Conservation (phyloP, 2,797 vertebrate species). For the Notamacropus eugenii region DNA sequence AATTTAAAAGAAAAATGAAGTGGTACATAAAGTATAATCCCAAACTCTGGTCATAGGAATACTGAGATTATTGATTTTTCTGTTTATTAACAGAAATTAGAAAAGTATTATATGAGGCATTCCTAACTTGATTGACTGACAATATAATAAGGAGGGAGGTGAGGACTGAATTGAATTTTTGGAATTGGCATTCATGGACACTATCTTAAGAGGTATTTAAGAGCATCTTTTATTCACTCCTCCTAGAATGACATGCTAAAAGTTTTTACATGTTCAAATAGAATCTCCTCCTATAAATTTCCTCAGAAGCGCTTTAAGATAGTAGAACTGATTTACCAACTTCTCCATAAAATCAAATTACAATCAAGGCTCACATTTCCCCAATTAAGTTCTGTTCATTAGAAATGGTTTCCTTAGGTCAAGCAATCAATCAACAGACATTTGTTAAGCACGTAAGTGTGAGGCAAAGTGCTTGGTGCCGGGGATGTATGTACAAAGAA, state of each 20-base stretch:
- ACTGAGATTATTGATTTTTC: slow-evolving; percentile 30
- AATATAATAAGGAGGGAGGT: neutral
- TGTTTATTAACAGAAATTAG: slow-evolving; percentile 41
- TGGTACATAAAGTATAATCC: slow-evolving; percentile 17
- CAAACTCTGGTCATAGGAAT: slow-evolving; percentile 23
- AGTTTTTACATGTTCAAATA: neutral
- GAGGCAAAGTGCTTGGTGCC: neutral
- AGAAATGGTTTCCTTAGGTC: slow-evolving; percentile 27
- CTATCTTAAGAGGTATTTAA: neutral
- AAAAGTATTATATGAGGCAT: neutral
- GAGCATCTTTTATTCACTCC: slow-evolving; percentile 9
- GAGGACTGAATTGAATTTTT: neutral
- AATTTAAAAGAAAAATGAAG: slow-evolving; percentile 20
- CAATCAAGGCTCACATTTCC: slow-evolving; percentile 28
- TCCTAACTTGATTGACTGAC: neutral
- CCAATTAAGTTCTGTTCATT: slow-evolving; percentile 45
- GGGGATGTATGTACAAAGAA: too few species aligned
- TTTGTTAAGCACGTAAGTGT: neutral
- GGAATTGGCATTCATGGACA: neutral
- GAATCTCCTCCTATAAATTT: neutral
- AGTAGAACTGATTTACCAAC: slow-evolving; percentile 11
- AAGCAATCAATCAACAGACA: neutral
- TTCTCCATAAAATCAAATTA: slow-evolving; percentile 50
- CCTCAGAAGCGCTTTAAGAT: neutral
- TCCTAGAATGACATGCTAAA: neutral